Conservation (phyloP, 2,888 invertebrate species). For the Polylopha cassiicola region DNA sequence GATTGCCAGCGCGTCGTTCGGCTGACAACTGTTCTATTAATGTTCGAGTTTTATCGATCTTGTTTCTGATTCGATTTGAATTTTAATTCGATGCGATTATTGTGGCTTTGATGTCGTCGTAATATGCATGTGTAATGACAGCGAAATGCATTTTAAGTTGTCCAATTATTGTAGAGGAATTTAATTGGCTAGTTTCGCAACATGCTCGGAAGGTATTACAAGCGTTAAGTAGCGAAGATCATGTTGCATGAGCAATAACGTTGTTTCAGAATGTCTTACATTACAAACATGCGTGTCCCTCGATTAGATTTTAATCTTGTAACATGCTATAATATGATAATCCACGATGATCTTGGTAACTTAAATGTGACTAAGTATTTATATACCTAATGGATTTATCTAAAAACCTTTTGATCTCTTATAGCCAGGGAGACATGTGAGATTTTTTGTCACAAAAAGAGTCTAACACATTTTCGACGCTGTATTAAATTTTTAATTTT, state of each 20-base stretch:
- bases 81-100: constrained; percentile 55
- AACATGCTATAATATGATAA: neutral
- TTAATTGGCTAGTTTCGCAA: constrained; percentile 3
- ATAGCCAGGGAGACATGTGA: no score
- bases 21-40: constrained; percentile 46
- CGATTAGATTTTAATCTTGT: constrained; percentile 1
- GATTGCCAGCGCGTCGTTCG: constrained; percentile 40
- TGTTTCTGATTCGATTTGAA: constrained; percentile 47
- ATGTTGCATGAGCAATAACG: constrained; percentile 14
- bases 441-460: neutral
- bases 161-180: constrained; percentile 9
- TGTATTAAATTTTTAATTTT: constrained; percentile 49
- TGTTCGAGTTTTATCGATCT: constrained; percentile 51
- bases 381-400: no score
- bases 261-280: constrained; percentile 1
- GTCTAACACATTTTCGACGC: constrained; percentile 33
- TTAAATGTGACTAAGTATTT: no score
- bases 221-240: constrained; percentile 11
- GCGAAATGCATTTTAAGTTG: constrained; percentile 10
- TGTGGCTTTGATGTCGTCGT: constrained; percentile 32
- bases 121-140: constrained; percentile 31
- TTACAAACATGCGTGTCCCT: constrained; percentile 7
- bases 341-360: no score
- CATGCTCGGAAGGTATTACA: neutral
- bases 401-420: no score